These are phyloP conservation scores for Thripadectes ignobilis DNA, from an alignment of 2,797 vertebrate species.

Conservation along the genomic window DNA sequence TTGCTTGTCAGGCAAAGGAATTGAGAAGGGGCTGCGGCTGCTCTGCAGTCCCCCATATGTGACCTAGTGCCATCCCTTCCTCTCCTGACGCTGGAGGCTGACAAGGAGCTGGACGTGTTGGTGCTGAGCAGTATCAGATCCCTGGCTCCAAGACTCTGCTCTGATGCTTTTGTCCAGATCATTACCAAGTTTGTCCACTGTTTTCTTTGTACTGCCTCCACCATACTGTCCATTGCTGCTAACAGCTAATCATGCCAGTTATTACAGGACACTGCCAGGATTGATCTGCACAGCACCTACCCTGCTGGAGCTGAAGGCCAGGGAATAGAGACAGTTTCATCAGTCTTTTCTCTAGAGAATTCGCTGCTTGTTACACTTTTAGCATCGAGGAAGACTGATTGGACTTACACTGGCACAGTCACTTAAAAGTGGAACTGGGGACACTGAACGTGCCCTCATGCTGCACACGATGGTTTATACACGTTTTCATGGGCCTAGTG, in stretches of 20 bases:
- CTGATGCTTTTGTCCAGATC: background rate
- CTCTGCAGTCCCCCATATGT: background rate
- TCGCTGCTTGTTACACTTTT: constrained; percentile 31
- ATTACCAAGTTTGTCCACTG: constrained; percentile 3
- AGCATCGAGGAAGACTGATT: constrained; percentile 36
- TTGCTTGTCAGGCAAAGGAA: background rate
- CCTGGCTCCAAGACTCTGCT: background rate
- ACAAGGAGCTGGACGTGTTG: accelerated
- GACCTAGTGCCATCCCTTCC: background rate
- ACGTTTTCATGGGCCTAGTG: background rate
- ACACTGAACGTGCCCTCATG: background rate
- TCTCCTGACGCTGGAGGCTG: background rate
- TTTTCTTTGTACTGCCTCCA: background rate
- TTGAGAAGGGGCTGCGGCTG: background rate
- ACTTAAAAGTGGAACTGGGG: constrained; percentile 22
- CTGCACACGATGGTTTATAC: background rate
- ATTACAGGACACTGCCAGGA: background rate
- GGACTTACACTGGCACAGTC: constrained; percentile 20
- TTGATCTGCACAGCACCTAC: background rate
- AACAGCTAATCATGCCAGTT: constrained; percentile 19
- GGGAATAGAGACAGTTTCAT: constrained; percentile 25
- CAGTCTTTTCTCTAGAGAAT: constrained; percentile 48
- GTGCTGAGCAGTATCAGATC: background rate
- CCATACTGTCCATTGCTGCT: background rate
- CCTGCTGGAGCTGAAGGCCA: constrained; percentile 51